These are phyloP conservation scores for Catocala fraxini DNA, from an alignment of 2,888 invertebrate species.

Conservation along the genomic window DNA sequence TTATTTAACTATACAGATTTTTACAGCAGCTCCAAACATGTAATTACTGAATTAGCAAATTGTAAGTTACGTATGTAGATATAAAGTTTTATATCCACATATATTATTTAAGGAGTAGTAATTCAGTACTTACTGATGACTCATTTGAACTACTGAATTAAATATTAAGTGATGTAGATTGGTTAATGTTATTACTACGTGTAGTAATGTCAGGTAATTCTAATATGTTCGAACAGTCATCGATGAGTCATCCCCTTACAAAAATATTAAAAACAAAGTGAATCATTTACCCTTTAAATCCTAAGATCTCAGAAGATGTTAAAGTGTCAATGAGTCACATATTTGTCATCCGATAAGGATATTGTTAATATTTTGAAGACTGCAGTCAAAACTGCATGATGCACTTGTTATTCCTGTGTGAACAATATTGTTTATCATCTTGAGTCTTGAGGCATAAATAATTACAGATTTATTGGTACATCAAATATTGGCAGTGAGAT, in stretches of 20 bases:
- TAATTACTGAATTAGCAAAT: too few species aligned
- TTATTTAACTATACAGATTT: too few species aligned
- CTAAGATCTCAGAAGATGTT: conserved; percentile 23
- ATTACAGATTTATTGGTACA: too few species aligned
- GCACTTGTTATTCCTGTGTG: neutral
- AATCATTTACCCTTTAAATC: conserved; percentile 30
- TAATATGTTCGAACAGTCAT: conserved; percentile 3
- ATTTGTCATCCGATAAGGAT: conserved; percentile 12
- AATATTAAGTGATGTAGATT: conserved; percentile 2
- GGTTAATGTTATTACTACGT: neutral
- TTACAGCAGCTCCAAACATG: too few species aligned
- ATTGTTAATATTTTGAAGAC: neutral
- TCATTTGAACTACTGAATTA: neutral
- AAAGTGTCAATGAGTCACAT: conserved; percentile 10
- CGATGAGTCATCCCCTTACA: conserved; percentile 13
- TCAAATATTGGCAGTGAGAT: too few species aligned
- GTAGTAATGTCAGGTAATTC: conserved; percentile 4
- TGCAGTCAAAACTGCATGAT: neutral
- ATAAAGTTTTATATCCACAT: too few species aligned
- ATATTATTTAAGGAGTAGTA: neutral
- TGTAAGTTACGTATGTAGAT: too few species aligned
- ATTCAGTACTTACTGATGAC: neutral
- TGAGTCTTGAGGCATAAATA: too few species aligned
- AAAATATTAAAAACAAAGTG: conserved; percentile 24
- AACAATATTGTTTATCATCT: too few species aligned